Base-by-base conservation (phyloP, 2,797 vertebrate genomes). In the Sebastes matsubarae region DNA sequence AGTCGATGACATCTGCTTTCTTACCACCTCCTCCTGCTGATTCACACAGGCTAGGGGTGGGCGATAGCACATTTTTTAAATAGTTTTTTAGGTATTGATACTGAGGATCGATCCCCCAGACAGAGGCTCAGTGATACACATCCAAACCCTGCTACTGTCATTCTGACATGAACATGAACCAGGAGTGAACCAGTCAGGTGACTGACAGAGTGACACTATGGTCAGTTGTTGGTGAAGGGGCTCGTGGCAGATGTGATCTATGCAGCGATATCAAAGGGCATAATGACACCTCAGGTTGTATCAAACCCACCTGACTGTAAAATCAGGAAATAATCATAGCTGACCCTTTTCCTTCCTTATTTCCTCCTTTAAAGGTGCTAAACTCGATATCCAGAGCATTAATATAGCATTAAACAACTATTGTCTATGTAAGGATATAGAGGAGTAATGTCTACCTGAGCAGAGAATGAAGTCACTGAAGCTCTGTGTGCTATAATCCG, bases 1-100 rank as follows among this genome's bases (percentile, higher is more conserved):
- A 82, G n/a, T 58, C 2, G 25, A 65, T 83, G 75, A 89, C 86
- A 85, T 74, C 12, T 68, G 79, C 34, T 32, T 60, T 66, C 55
- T 55, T 79, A 63, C 50, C 20, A 65, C 81, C 71, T 74, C 77
- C n/a, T 81, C 64, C 76, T 69, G 36, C 71, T 67, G 74, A 81
- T 71, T 79, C 80, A 82, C 30, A 61, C 55, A n/a, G 24, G 32
- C 60, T 58, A 16, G 29, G 2, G 7, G 2, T 27, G 14, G 18
- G 0, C 2, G 2, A 50, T 20, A 22, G 12, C 24, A 57, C 4
- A 18, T 5, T 22, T 54, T 6, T 5, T 6, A 42, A 42, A 42
- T 1, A 34, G 3, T 25, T 24, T 25, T 36, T 20, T 34, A 14
- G 1, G 3, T 34, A 6, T 64, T 12, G 0, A 52, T 52, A 52